Evolutionary conservation across 2,113 vertebrate species (phyloP), one percentile per base, ranked within the genome.

Genomic region (Emydura subglobosa): DNA sequence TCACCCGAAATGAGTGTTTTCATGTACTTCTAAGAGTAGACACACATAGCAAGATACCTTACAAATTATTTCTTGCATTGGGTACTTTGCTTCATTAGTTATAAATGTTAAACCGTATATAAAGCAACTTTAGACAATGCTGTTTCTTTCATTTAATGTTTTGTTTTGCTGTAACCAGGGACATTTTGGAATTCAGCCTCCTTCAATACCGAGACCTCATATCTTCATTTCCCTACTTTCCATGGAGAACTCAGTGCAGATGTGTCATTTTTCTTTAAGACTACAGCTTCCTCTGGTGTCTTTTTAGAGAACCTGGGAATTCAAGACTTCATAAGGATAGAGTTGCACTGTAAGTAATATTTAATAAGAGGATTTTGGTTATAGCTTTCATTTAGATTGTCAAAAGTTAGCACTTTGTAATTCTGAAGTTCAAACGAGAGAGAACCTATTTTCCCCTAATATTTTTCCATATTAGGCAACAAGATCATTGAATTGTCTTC

Each of bases 271-370:
- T 98, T 99, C 92, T 99, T 99, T 94, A 99, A 99, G 98, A 99
- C 99, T 47, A 98, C 98, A 21, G 98, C 99, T 25, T 99, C 98
- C 1, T 99, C 99, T 4, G 99, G 99, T 53, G 98, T 99, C 8
- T 99, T 99, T 98, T 97, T 99, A 97, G 99, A 99, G 97, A 99
- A 99, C 95, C 97, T 99, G 81, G 99, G 99, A 92, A 99, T 99
- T 96, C 99, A 99, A 53, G 99, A 99, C 92, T 99, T 99, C 96
- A 99, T 99, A 91, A 98, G 99, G 74, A 99, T 99, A 89, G 99
- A 99, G 81, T 98, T 99, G 72, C 97, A 98, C 92, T 99, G 99
- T 99, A 98, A 99, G 99, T 99, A 54, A 57, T 1, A 27, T 91
- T 80, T 94, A 59, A 49, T 74, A 83, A 27, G 34, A 10, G 25